phyloP scores from a whole-genome alignment of 1,140 invertebrate genomes.

The Dryas iulia region DNA sequence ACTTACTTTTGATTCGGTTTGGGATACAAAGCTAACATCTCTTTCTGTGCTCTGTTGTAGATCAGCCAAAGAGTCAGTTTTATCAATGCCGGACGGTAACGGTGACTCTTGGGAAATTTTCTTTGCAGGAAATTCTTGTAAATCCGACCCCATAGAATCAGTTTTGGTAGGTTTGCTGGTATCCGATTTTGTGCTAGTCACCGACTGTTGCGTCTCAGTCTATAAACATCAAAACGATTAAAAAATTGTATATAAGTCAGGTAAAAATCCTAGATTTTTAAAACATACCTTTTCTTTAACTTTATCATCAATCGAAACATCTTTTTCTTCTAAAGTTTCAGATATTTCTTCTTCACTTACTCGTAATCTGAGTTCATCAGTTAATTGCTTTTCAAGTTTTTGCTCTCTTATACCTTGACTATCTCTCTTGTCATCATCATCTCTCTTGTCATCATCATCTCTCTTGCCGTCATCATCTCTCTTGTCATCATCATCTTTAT shows the following conservation, averaged over 20 bases:
- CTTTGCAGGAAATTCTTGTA: constrained; percentile 50
- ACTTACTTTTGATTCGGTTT: constrained; percentile 76
- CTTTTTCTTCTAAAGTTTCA: constrained; percentile 65
- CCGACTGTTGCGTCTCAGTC: constrained; percentile 56
- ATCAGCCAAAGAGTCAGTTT: constrained; percentile 72
- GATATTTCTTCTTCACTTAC: constrained; percentile 65
- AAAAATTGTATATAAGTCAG: constrained; percentile 14
- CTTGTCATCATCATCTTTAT: constrained; percentile 78
- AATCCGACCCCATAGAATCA: constrained; percentile 73
- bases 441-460: constrained; percentile 79
- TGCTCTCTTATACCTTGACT: constrained; percentile 59
- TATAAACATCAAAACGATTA: constrained; percentile 35
- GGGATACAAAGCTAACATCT: constrained; percentile 76
- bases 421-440: constrained; percentile 79
- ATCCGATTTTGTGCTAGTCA: constrained; percentile 67
- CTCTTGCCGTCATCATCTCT: constrained; percentile 77
- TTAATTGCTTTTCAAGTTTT: constrained; percentile 55
- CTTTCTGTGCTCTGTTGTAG: constrained; percentile 76
- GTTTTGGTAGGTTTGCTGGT: constrained; percentile 70
- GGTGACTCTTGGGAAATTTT: constrained; percentile 72
- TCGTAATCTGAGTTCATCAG: constrained; percentile 56
- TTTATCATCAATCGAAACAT: constrained; percentile 53
- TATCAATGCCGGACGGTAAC: constrained; percentile 59
- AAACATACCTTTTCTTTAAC: constrained; percentile 57
- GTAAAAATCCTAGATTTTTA: not conserved